Evolutionary conservation across 2,888 invertebrate genomes (phyloP).

Genomic region (Isoperla grammatica): DNA sequence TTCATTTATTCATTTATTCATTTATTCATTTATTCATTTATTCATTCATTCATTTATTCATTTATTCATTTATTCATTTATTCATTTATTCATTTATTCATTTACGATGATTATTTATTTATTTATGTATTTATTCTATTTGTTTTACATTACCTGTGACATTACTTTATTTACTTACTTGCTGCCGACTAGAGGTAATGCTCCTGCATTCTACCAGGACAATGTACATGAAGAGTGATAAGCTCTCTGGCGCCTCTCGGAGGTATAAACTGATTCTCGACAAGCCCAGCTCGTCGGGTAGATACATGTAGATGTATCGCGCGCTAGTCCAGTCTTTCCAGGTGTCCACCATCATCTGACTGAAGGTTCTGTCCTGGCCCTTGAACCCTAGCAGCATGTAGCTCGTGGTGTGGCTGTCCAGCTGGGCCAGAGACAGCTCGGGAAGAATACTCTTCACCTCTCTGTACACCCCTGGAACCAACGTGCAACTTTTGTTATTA

Average conservation of each 20-base stretch:
- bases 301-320: constrained; percentile 43
- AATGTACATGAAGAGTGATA: constrained; percentile 44
- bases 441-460: constrained; percentile 40
- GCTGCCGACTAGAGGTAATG: constrained; percentile 36
- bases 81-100: no score
- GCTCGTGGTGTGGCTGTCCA: constrained; percentile 30
- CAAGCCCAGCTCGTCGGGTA: constrained; percentile 43
- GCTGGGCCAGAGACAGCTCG: constrained; percentile 29
- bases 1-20: no score
- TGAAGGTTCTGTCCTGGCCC: constrained; percentile 40
- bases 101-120: no score
- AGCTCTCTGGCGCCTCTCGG: constrained; percentile 39
- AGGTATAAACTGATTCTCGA: constrained; percentile 42
- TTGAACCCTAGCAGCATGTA: constrained; percentile 42
- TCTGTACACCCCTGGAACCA: constrained; percentile 39
- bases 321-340: constrained; percentile 48
- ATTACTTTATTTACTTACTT: no score
- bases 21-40: no score
- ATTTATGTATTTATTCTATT: no score
- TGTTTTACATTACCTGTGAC: no score
- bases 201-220: constrained; percentile 42
- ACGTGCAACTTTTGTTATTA: no score
- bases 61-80: no score
- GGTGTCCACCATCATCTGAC: constrained; percentile 41
- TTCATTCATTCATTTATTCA: no score